Percentiles rank a stretch among this genome's conserved stretches.
phyloP scores from a whole-genome alignment of 2,113 vertebrate species.

The Paradoxurus hermaphroditus region DNA sequence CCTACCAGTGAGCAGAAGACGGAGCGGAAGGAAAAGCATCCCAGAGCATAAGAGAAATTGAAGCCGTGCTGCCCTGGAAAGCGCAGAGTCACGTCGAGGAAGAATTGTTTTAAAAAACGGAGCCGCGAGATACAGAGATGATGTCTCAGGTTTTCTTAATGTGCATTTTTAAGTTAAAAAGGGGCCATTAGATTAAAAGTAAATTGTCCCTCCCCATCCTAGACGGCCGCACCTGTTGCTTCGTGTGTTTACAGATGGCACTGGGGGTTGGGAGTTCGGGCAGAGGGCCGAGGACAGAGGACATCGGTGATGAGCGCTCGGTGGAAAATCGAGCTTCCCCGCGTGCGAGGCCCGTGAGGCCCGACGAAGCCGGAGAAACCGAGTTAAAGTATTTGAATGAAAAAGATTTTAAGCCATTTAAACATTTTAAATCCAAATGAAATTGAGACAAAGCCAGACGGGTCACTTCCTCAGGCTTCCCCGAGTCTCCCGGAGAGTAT shows the following conservation, averaged over 20 bases:
- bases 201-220: not conserved
- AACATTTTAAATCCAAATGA: not conserved
- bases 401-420: not conserved
- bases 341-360: not conserved
- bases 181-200: not conserved
- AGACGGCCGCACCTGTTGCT: not conserved
- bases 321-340: not conserved
- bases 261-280: not conserved
- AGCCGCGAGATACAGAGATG: not conserved
- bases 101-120: not conserved
- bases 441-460: not conserved
- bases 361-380: not conserved
- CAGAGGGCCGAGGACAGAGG: not conserved
- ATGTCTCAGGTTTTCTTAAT: not conserved
- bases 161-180: not conserved
- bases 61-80: not conserved
- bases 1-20: not conserved
- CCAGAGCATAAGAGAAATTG: not conserved
- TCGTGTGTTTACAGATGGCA: not conserved
- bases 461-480: not conserved
- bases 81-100: not conserved
- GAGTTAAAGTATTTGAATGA: conserved; percentile 28
- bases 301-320: not conserved
- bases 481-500: not conserved
- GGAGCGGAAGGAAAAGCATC: not conserved